These are phyloP conservation scores for Ibidorhyncha struthersii DNA, from an alignment of 2,113 vertebrate genomes.

Conservation along the genomic window DNA sequence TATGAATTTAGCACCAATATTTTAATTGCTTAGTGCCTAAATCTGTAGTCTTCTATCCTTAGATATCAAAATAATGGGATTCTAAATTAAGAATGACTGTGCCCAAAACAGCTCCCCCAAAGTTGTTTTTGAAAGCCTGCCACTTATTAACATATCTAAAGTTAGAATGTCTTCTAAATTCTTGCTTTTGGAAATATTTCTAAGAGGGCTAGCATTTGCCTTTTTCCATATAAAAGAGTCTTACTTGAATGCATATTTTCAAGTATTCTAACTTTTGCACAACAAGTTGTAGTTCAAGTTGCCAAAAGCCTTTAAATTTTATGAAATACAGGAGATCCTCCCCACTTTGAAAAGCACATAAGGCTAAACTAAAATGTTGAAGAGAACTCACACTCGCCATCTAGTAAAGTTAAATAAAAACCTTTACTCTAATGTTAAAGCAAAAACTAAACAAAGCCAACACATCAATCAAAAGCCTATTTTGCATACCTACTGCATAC, in stretches of 20 bases:
- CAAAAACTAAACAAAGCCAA: not conserved
- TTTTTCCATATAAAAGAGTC: not conserved
- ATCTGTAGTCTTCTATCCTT: not conserved
- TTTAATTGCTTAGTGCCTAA: not conserved
- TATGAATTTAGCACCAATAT: not conserved
- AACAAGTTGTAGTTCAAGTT: conserved; percentile 3
- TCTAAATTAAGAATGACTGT: not conserved
- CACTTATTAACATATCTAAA: not conserved
- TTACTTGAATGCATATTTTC: not conserved
- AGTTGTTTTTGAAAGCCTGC: not conserved
- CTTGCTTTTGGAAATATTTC: not conserved
- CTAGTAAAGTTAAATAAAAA: not conserved
- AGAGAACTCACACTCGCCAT: not conserved
- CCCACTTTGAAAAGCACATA: not conserved
- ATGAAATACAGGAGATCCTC: not conserved
- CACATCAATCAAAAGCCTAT: not conserved
- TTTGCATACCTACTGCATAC: not conserved
- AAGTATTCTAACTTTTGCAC: not conserved
- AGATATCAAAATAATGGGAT: not conserved
- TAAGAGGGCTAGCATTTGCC: not conserved
- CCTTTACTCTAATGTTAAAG: not conserved
- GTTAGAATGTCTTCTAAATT: not conserved
- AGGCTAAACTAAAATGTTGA: not conserved
- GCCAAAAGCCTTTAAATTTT: conserved; percentile 12
- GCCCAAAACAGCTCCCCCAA: not conserved